Evolutionary conservation across 2,113 vertebrate species (phyloP), one percentile per base, ranked within the genome.

Genomic region (Redunca redunca): DNA sequence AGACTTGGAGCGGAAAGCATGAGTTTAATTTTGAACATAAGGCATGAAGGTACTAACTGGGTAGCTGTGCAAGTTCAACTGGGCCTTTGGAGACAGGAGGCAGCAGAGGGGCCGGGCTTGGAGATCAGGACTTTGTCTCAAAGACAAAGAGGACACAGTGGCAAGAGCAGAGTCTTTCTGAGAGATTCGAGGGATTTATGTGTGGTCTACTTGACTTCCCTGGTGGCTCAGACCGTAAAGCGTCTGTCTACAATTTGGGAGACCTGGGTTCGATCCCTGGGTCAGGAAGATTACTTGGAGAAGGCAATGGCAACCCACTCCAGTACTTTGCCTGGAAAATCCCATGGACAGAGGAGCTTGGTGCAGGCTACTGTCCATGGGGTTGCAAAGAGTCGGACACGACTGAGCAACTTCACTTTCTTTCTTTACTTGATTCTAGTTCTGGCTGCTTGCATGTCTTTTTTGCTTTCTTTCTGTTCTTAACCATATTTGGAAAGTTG

Each of bases 11-110:
- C 30, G 12, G 50, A 36, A 92, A 67, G 88, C 52, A 30, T 14
- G 8, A 62, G 71, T 60, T 97, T 97, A 96, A 98, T 97, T 97
- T 94, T 88, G 92, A 91, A 11, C 19, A 25, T 82, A 78, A 93
- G 62, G 77, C 95, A 30, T 67, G 23, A 83, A 95, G 78, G 28
- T 87, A 91, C 86, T 80, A 82, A 84, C 40, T 33, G 58, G 80
- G 25, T 81, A 67, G 40, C 81, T 3, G 2, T n/a, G 88, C 83
- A 71, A 60, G 7, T 21, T 28, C 93, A 40, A 0, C 15, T 77
- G 86, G 62, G 91, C 86, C 94, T 94, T 89, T 25, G 57, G 77
- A 91, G 46, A 80, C 60, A 4, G 7, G 74, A 97, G 82, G 81
- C 43, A 82, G 40, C 28, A n/a, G 67, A 60, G 86, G 81, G 84